These are phyloP conservation scores for Furcula furcula DNA, from an alignment of 2,888 invertebrate genomes.

Conservation along the genomic window DNA sequence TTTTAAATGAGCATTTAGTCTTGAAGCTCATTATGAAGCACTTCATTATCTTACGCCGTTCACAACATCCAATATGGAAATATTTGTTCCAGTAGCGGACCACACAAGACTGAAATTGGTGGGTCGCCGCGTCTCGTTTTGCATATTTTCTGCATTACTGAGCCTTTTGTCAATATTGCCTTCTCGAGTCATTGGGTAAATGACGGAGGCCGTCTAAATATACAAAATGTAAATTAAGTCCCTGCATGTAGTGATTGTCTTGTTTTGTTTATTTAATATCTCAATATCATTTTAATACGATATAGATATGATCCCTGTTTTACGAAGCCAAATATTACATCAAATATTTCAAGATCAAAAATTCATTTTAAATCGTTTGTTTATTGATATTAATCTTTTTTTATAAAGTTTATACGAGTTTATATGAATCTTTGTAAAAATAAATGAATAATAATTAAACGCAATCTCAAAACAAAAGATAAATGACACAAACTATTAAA, in stretches of 20 bases:
- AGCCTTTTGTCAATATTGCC: conserved; percentile 76
- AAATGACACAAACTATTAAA: no score
- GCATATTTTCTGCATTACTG: conserved; percentile 75
- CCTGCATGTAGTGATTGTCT: conserved; percentile 30
- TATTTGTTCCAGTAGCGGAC: conserved; percentile 49
- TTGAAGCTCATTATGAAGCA: conserved; percentile 1
- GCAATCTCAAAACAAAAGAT: no score
- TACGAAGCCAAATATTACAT: no score
- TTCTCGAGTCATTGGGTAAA: conserved; percentile 59
- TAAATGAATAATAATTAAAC: no score
- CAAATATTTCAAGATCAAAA: no score
- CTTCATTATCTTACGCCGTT: conserved; percentile 26
- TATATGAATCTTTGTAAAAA: no score
- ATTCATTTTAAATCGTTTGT: no score
- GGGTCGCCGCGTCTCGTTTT: conserved; percentile 54
- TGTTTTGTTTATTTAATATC: conserved; percentile 37
- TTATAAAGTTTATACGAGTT: no score
- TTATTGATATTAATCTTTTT: no score
- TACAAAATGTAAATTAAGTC: conserved; percentile 52
- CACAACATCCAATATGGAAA: conserved; percentile 46
- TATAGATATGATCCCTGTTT: no score
- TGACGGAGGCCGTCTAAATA: conserved; percentile 49
- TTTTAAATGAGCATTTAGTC: conserved; percentile 8
- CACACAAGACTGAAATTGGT: conserved; percentile 62
- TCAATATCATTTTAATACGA: conserved; percentile 27